Conservation (phyloP, 2,113 vertebrate genomes). For the Falcunculus frontatus region DNA sequence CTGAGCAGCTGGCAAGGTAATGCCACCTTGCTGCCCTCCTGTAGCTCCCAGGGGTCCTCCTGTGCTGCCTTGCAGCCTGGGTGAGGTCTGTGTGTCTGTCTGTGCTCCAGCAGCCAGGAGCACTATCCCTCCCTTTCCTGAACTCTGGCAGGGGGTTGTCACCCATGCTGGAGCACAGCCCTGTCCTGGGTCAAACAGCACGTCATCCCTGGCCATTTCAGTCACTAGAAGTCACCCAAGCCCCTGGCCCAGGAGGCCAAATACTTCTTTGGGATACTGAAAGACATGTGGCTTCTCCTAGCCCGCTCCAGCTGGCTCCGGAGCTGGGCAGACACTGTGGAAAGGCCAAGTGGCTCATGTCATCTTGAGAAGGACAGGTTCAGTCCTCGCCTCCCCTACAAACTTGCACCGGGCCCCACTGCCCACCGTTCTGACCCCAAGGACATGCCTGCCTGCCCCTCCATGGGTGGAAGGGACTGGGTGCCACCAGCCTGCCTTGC, state of each 20-base stretch:
- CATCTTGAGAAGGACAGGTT: neutral
- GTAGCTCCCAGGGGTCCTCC: neutral
- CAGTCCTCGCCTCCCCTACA: neutral
- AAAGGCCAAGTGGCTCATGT: constrained; percentile 22
- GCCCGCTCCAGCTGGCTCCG: neutral
- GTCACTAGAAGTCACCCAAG: neutral
- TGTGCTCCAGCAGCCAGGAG: neutral
- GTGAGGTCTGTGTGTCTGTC: neutral
- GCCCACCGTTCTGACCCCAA: neutral
- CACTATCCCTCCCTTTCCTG: neutral
- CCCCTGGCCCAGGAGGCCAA: neutral
- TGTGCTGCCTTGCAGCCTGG: neutral
- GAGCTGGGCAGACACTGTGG: neutral
- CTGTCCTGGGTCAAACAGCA: neutral
- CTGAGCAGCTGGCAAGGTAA: neutral
- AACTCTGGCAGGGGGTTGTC: neutral
- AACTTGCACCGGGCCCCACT: neutral
- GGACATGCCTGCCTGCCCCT: neutral
- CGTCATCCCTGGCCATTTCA: neutral
- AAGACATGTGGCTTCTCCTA: constrained; percentile 10
- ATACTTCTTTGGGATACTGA: neutral
- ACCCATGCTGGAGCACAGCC: neutral
- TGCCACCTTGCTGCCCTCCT: neutral
- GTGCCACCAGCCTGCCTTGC: neutral
- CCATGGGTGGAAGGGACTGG: rapidly evolving